Evolutionary conservation across 2,797 vertebrate genomes (phyloP), one percentile per base, ranked within the genome.

Genomic region (Lepidocolaptes lacrymiger): DNA sequence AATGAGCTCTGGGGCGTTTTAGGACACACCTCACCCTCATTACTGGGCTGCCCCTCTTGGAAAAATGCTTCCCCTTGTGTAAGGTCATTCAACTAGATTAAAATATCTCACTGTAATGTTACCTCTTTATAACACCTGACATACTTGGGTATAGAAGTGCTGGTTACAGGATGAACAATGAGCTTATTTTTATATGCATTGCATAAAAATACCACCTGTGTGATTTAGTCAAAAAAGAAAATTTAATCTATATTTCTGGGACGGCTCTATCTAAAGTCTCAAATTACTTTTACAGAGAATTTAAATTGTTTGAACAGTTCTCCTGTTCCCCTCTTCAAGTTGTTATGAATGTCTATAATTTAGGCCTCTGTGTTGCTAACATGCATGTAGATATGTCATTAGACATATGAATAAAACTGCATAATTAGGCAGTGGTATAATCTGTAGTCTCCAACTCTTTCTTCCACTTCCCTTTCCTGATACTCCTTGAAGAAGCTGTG

Each of bases 11-110:
- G 49, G 86, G 82, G 89, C 77, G 20, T 95, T 97, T 97, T 95
- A 96, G 88, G 97, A 96, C 93, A 94, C 91, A 91, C 66, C 84
- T 90, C 80, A 91, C 75, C 61, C 61, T 97, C 96, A 97, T 96
- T 97, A 96, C 67, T 84, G 58, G 54, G 84, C 55, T 95, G 67
- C 55, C 82, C 88, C 48, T 96, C 94, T 95, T 34, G 78, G 75
- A 92, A 95, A 92, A 84, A 88, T 14, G 68, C 85, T 95, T 93
- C 69, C 80, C 93, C 92, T 90, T 94, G 78, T 83, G 62, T 93
- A 95, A 97, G 89, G 94, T 97, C 92, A 93, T 85, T 95, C 94
- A 91, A 37, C 88, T 86, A 89, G 82, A 97, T 95, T 95, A 95
- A 97, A 96, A 92, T 91, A 82, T 46, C 78, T 95, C 88, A 82